Percentiles rank a stretch among this genome's conserved stretches.
Evolutionary conservation across 2,113 vertebrate species (phyloP).

Genomic region (Xiphophorus couchianus): DNA sequence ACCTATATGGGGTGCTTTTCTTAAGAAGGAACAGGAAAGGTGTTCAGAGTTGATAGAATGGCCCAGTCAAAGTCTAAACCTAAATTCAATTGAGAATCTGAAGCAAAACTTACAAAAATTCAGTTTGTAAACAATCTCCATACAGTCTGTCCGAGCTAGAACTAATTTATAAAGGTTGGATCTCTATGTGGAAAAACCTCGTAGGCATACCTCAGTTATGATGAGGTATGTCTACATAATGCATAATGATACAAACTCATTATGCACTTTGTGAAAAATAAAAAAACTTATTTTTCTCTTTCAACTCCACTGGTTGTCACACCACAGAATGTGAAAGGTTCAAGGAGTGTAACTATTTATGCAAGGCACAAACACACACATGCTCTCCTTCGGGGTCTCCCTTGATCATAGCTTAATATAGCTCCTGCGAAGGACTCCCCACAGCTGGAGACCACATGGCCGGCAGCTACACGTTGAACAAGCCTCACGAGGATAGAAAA

Average conservation of each 20-base stretch:
- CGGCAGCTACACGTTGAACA: slow-evolving; percentile 1
- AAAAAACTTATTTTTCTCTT: not conserved
- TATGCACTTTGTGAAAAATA: not conserved
- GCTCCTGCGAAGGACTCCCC: slow-evolving; percentile 29
- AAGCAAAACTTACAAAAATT: no score
- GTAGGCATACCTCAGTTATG: not conserved
- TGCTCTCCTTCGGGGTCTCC: slow-evolving; percentile 53
- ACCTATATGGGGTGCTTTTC: not conserved
- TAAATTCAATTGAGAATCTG: no score
- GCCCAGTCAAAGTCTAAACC: not conserved
- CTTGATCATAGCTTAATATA: slow-evolving; percentile 34
- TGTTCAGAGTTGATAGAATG: not conserved
- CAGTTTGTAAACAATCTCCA: not conserved
- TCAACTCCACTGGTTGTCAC: no score
- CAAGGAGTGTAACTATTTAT: no score
- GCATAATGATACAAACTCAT: no score
- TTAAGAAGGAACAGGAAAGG: not conserved
- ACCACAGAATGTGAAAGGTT: no score
- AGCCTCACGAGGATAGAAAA: not conserved
- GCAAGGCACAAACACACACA: slow-evolving; percentile 10
- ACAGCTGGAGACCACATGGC: slow-evolving; percentile 64
- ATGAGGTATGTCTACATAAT: no score
- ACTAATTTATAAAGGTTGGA: not conserved
- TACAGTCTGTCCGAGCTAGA: not conserved
- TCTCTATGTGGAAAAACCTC: not conserved